A percentile compares a stretch with the other conserved stretches of the same genome.
phyloP scores from a whole-genome alignment of 2,797 vertebrate genomes.

The Agapornis canus region DNA sequence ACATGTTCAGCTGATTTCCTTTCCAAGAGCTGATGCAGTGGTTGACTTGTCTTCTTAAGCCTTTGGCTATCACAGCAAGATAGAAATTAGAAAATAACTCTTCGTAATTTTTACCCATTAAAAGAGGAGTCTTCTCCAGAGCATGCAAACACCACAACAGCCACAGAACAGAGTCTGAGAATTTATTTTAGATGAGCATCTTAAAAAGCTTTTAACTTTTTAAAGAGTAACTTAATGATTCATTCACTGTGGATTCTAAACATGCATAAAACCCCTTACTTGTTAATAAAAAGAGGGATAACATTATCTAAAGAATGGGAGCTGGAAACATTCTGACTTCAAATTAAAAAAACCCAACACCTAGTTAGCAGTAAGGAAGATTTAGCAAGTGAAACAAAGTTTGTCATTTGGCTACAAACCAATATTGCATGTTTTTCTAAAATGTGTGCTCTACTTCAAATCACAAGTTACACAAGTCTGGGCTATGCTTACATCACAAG shows the following conservation, averaged over 20 bases:
- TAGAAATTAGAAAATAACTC: slow-evolving; percentile 40
- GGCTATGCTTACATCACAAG: neutral
- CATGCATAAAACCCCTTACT: neutral
- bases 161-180: neutral
- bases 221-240: neutral
- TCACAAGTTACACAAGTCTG: neutral
- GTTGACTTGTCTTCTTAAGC: slow-evolving; percentile 39
- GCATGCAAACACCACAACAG: neutral
- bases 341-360: neutral
- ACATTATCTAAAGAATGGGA: neutral
- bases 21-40: slow-evolving; percentile 46
- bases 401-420: neutral
- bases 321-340: neutral
- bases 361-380: neutral
- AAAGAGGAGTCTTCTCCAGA: neutral
- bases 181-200: neutral
- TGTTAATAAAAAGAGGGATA: slow-evolving; percentile 15
- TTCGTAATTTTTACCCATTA: neutral
- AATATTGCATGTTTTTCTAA: neutral
- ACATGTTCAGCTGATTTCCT: slow-evolving; percentile 7
- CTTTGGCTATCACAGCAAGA: slow-evolving; percentile 28
- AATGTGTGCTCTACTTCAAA: neutral
- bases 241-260: neutral
- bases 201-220: neutral
- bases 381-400: neutral